phyloP scores from a whole-genome alignment of 2,888 invertebrate genomes.

The Allacma fusca region DNA sequence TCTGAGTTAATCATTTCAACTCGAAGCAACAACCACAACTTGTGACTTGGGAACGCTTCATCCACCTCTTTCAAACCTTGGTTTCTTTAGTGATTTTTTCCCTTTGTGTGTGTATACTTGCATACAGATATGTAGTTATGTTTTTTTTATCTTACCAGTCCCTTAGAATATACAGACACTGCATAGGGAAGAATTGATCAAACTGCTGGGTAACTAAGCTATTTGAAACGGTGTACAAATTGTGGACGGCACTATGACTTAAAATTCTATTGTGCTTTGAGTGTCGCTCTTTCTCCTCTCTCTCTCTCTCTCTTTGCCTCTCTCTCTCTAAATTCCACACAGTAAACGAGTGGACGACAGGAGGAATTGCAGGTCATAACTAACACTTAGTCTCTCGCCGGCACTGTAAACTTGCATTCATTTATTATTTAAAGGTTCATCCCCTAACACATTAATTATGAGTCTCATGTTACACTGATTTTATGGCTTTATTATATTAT shows the following conservation, averaged over 20 bases:
- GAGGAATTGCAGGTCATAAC: slow-evolving; percentile 14
- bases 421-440: slow-evolving; percentile 32
- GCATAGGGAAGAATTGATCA: too few species aligned
- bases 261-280: too few species aligned
- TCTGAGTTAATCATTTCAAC: slow-evolving; percentile 51
- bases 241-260: too few species aligned
- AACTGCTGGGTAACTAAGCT: too few species aligned
- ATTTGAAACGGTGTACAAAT: too few species aligned
- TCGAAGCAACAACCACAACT: slow-evolving; percentile 21
- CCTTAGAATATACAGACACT: too few species aligned
- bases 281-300: too few species aligned
- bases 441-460: slow-evolving; percentile 33
- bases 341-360: slow-evolving; percentile 19
- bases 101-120: neutral
- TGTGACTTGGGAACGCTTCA: neutral
- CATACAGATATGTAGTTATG: too few species aligned
- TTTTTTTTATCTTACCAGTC: too few species aligned
- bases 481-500: slow-evolving; percentile 25
- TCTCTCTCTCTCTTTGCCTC: too few species aligned
- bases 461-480: slow-evolving; percentile 1
- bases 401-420: slow-evolving; percentile 25
- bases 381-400: slow-evolving; percentile 29
- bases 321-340: too few species aligned
- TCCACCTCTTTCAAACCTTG: neutral
- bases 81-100: neutral